Base-by-base conservation (phyloP, 2,797 vertebrate species). In the Taeniopygia guttata region DNA sequence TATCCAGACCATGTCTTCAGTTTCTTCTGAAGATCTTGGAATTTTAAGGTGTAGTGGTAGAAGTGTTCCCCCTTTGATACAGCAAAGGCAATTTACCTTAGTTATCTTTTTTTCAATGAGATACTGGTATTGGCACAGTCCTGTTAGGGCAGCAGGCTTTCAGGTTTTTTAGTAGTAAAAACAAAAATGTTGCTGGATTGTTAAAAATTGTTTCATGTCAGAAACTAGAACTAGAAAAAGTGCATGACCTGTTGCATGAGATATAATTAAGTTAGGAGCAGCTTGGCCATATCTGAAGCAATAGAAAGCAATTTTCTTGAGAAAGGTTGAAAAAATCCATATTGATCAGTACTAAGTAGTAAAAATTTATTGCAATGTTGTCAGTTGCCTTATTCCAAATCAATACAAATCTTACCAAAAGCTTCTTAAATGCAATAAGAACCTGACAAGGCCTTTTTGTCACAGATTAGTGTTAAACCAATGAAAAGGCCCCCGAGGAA, bases 331-430 rank as follows among this genome's bases (percentile, higher is more conserved):
- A 98, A 98, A 98, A 98, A 98, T 98, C 97, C 96, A 98, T 98
- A 99, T 98, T 98, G 98, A 99, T 98, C 98, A 98, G 97, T 96
- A 97, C 97, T 98, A 98, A 98, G 98, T 97, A 98, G 98, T 98
- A 98, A 98, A 98, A 98, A 98, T 98, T 98, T 99, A 98, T 99
- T 98, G 98, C 98, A 96, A 45, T 96, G 96, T 97, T 97, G 97
- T 97, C 98, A 97, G 97, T 98, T 97, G 97, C 97, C 95, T 97
- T 97, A 97, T 91, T 97, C 96, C 83, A 97, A 98, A 99, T 99
- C 98, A 98, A 99, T 99, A 98, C 95, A 97, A 98, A 98, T 98
- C 98, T 98, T 97, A 97, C 97, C 97, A 96, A 98, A 98, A 98
- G 95, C 97, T 97, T 97, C 97, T 98, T 98, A 98, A 97, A 98